Evolutionary conservation across 2,797 vertebrate genomes (phyloP).

Genomic region (Megalops cyprinoides): DNA sequence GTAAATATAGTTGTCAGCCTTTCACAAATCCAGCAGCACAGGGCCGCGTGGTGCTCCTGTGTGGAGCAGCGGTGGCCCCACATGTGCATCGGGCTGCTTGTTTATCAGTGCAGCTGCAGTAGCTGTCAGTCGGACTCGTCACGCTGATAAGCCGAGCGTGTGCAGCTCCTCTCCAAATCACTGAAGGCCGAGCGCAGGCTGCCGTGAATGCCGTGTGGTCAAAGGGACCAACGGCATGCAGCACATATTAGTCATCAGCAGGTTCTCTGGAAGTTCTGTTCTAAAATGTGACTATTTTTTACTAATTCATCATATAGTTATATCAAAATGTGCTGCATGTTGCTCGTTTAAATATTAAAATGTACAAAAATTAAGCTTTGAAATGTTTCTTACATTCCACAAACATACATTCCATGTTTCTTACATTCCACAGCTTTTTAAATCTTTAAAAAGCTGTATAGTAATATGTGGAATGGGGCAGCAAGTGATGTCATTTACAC

Average conservation of each 20-base stretch:
- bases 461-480: too few relatives aligned
- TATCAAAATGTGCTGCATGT: too few relatives aligned
- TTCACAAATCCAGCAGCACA: background rate
- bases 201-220: background rate
- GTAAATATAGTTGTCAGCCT: constrained; percentile 40
- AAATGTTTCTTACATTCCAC: too few relatives aligned
- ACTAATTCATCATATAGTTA: too few relatives aligned
- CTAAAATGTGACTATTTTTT: too few relatives aligned
- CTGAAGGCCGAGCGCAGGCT: background rate
- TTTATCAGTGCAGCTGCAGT: constrained; percentile 23
- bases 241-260: background rate
- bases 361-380: too few relatives aligned
- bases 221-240: background rate
- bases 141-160: constrained; percentile 6
- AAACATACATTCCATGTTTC: too few relatives aligned
- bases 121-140: background rate
- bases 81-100: constrained; percentile 19
- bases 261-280: background rate
- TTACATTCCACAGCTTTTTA: too few relatives aligned
- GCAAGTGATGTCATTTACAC: too few relatives aligned
- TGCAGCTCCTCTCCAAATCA: background rate
- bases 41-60: background rate
- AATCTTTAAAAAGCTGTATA: too few relatives aligned
- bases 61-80: background rate
- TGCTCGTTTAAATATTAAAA: too few relatives aligned